Evolutionary conservation across 1,140 invertebrate genomes (phyloP).

Genomic region (Drosophila ohnishii): DNA sequence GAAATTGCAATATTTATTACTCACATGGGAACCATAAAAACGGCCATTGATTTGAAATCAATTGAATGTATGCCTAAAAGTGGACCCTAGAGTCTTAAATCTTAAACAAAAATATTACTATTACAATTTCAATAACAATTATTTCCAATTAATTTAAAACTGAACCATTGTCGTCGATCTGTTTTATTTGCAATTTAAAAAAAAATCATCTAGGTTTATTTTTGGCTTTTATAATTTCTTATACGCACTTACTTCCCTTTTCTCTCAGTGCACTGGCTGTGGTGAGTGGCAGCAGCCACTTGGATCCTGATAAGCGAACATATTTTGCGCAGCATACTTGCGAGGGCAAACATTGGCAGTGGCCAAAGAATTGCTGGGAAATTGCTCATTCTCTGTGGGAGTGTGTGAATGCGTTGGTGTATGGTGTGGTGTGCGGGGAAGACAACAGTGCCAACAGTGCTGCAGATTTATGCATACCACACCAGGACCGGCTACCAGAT

Average conservation of each 20-base stretch:
- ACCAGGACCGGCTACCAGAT: slow-evolving; percentile 15
- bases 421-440: background rate
- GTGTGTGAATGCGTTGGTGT: slow-evolving; percentile 2
- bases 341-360: slow-evolving; percentile 38
- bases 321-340: slow-evolving; percentile 39
- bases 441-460: background rate
- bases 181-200: too few species aligned
- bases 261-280: slow-evolving; percentile 10
- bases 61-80: background rate
- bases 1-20: background rate
- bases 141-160: background rate
- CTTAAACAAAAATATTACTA: background rate
- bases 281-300: slow-evolving; percentile 22
- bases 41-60: background rate
- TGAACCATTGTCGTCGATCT: background rate
- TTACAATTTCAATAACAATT: background rate
- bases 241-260: background rate
- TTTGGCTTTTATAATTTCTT: too few species aligned
- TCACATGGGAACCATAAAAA: background rate
- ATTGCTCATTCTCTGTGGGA: slow-evolving; percentile 32
- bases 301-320: slow-evolving; percentile 37
- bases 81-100: background rate
- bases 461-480: slow-evolving; percentile 45
- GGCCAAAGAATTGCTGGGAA: slow-evolving; percentile 43
- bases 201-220: too few species aligned